Conservation (phyloP, 1,140 invertebrate species). For the Pseudachorutes palmiensis region DNA sequence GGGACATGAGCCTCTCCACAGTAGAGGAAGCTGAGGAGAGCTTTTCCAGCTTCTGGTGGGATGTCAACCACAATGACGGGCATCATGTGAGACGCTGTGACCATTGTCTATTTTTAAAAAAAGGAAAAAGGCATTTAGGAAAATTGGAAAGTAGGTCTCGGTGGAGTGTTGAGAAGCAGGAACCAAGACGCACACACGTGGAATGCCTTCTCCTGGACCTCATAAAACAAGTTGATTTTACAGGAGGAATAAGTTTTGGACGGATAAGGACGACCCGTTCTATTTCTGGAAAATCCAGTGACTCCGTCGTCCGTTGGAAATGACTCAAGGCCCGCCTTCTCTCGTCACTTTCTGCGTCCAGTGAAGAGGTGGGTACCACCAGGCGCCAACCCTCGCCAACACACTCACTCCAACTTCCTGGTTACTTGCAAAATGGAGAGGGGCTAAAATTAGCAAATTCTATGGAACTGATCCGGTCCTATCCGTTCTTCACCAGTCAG, state of each 20-base stretch:
- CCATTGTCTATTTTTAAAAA: constrained; percentile 37
- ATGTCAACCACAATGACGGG: constrained; percentile 38
- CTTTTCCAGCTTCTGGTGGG: constrained; percentile 38
- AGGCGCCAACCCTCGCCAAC: constrained; percentile 8
- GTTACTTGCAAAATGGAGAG: neutral
- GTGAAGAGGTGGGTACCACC: neutral
- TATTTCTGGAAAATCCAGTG: constrained; percentile 13
- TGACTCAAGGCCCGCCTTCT: neutral
- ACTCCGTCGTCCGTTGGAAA: neutral
- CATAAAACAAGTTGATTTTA: neutral
- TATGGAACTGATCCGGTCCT: neutral
- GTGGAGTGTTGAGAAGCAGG: too few species aligned
- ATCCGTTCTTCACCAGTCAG: neutral
- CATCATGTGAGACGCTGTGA: constrained; percentile 36
- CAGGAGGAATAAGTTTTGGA: neutral
- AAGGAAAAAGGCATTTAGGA: neutral
- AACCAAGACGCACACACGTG: neutral
- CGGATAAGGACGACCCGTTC: neutral
- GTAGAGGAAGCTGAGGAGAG: constrained; percentile 37
- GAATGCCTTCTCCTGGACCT: neutral
- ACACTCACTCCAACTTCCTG: neutral
- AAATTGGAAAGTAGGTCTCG: neutral
- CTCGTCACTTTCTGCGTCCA: neutral
- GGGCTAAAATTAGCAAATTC: constrained; percentile 4
- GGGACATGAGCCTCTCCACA: constrained; percentile 39